Base-by-base conservation (phyloP, 1,140 invertebrate genomes). In the Forficula auricularia region DNA sequence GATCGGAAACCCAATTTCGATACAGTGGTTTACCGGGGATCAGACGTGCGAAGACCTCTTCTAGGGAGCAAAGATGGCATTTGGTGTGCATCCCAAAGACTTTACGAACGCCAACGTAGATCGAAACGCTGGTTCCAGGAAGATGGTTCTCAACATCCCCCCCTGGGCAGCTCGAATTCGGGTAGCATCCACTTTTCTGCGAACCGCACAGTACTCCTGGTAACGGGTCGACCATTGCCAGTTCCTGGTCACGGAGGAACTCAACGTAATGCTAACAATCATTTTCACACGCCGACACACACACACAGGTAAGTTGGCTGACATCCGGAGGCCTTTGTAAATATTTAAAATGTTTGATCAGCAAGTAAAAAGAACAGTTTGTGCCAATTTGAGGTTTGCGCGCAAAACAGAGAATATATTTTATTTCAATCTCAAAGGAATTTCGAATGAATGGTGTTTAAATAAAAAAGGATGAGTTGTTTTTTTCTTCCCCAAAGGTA, bases 101-200 rank as follows among this genome's bases (percentile, higher is more conserved):
- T 27, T 10, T 27, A 27, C 43, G 55, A 10, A 22, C 3, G 9
- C 4, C 19, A 43, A 18, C 52, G 52, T 39, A 48, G 60, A 16
- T 47, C 46, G 16, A 60, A 60, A 33, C 55, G 58, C 13, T 67
- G 64, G 65, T 48, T 67, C 42, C 57, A 64, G 14, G 62, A 65
- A 49, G 65, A 58, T 53, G 56, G 57, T 19, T 51, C 51, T 13
- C 52, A 58, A 39, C 51, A 49, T 48, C 50, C n/a, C 56, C 55
- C 3, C 53, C 51, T 46, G 51, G 54, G 42, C 49, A 53, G 19
- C 41, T 45, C 12, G 42, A 49, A 14, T 42, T 45, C 15, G 51
- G 43, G 35, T 44, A 52, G 40, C 30, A 40, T 13, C 50, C 49
- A 36, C 47, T 47, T 34, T 47, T 48, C 12, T 35, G 47, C 38